These are phyloP conservation scores for Nylanderia fulva DNA, from an alignment of 1,140 invertebrate genomes.

Conservation along the genomic window DNA sequence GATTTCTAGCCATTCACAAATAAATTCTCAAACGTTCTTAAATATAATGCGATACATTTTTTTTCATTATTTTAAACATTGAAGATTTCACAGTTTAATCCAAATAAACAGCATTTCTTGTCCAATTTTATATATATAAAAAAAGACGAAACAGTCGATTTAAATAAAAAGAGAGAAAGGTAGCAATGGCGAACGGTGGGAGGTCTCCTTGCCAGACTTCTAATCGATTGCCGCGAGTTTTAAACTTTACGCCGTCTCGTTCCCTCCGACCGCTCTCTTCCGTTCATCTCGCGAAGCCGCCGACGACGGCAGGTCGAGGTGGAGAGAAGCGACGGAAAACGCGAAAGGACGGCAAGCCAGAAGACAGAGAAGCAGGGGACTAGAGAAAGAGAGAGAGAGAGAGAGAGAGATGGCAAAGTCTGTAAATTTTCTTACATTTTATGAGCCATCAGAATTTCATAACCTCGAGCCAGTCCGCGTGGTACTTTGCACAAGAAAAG, in stretches of 20 bases:
- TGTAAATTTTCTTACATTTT: slow-evolving; percentile 87
- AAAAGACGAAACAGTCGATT: slow-evolving; percentile 7
- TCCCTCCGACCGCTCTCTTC: slow-evolving; percentile 74
- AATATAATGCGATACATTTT: no score
- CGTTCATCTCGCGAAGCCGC: slow-evolving; percentile 67
- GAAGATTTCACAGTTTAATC: background rate
- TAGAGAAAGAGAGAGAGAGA: slow-evolving; percentile 46
- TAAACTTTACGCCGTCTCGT: slow-evolving; percentile 83
- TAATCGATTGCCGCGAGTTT: slow-evolving; percentile 85
- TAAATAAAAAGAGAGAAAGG: slow-evolving; percentile 22
- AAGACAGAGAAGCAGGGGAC: slow-evolving; percentile 51
- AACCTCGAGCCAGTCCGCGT: slow-evolving; percentile 86
- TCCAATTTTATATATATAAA: slow-evolving; percentile 10
- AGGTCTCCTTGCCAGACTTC: slow-evolving; percentile 78
- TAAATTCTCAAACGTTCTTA: background rate
- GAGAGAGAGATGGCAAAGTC: slow-evolving; percentile 79
- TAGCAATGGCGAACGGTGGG: slow-evolving; percentile 69
- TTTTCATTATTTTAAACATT: background rate
- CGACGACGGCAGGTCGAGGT: slow-evolving; percentile 51
- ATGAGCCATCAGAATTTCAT: slow-evolving; percentile 87
- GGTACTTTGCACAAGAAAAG: slow-evolving; percentile 86
- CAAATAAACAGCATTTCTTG: no score
- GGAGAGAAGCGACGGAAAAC: slow-evolving; percentile 55
- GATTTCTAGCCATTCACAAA: background rate
- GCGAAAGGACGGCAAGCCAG: slow-evolving; percentile 59